Evolutionary conservation across 2,888 invertebrate species (phyloP).

Genomic region (Sialis lutaria): DNA sequence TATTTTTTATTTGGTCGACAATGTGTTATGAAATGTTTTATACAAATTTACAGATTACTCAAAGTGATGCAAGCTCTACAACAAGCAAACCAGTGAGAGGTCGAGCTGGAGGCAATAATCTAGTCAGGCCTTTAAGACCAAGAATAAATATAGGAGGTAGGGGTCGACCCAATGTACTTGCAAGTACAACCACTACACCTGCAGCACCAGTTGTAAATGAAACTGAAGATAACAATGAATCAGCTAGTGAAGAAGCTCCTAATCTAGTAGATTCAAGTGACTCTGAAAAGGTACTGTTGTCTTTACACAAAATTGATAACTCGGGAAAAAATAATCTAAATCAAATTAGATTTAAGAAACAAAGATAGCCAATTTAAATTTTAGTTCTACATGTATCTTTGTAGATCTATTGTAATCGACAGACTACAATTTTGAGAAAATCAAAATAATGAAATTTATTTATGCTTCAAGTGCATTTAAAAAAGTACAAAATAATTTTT

Average conservation of each 20-base stretch:
- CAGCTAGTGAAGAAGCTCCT: conserved; percentile 19
- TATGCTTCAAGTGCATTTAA: too few species aligned
- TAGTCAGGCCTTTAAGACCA: conserved; percentile 38
- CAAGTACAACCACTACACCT: conserved; percentile 28
- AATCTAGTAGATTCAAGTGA: neutral
- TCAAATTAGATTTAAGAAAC: too few species aligned
- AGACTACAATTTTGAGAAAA: too few species aligned
- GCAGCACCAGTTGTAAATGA: conserved; percentile 22
- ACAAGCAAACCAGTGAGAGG: conserved; percentile 20
- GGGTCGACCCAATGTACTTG: conserved; percentile 26
- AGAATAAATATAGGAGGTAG: conserved; percentile 40
- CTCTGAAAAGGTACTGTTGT: neutral
- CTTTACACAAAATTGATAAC: too few species aligned
- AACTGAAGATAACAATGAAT: conserved; percentile 19
- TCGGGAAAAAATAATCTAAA: too few species aligned
- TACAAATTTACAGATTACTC: neutral
- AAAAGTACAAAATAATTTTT: too few species aligned
- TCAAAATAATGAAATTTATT: too few species aligned
- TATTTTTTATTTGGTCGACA: too few species aligned
- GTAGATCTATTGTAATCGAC: too few species aligned
- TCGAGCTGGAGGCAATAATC: conserved; percentile 20
- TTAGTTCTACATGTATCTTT: too few species aligned
- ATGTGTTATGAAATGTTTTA: too few species aligned
- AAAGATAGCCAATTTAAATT: too few species aligned
- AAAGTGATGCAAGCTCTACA: conserved; percentile 5